phyloP scores from a whole-genome alignment of 1,140 invertebrate species.

The Drosophila cardini region DNA sequence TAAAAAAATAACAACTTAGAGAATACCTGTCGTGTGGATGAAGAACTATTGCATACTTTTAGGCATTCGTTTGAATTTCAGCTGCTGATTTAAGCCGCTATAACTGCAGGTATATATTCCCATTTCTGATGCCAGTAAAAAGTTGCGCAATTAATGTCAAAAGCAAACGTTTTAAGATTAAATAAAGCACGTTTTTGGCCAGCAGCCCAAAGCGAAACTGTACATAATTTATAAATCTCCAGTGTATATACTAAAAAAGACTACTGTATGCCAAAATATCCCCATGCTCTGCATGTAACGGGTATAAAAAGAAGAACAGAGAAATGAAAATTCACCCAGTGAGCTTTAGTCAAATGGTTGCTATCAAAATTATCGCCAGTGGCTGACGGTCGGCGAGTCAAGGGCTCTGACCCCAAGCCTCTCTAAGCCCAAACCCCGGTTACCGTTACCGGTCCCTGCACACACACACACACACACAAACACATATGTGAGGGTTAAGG shows the following conservation, averaged over 20 bases:
- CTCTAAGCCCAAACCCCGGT: not conserved
- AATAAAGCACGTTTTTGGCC: no score
- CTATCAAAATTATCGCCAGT: constrained; percentile 74
- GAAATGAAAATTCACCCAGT: constrained; percentile 24
- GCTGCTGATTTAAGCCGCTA: no score
- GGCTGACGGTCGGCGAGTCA: constrained; percentile 34
- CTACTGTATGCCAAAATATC: not conserved
- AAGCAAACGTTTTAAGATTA: not conserved
- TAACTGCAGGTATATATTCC: no score
- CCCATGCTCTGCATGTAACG: no score
- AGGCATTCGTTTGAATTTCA: no score
- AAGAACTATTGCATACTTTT: no score
- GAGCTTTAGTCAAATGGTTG: constrained; percentile 63
- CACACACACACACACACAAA: constrained; percentile 20
- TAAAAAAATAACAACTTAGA: not conserved
- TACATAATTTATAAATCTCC: no score
- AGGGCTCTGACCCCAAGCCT: constrained; percentile 1
- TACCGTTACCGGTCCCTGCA: not conserved
- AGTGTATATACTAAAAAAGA: no score
- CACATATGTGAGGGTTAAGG: constrained; percentile 63
- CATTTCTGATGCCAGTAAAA: no score
- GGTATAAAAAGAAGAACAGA: constrained; percentile 4
- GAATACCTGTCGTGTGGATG: no score
- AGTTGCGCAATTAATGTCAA: no score
- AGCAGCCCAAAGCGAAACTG: no score